These are phyloP conservation scores for Sogatella furcifera DNA, from an alignment of 1,140 invertebrate species.

Conservation along the genomic window DNA sequence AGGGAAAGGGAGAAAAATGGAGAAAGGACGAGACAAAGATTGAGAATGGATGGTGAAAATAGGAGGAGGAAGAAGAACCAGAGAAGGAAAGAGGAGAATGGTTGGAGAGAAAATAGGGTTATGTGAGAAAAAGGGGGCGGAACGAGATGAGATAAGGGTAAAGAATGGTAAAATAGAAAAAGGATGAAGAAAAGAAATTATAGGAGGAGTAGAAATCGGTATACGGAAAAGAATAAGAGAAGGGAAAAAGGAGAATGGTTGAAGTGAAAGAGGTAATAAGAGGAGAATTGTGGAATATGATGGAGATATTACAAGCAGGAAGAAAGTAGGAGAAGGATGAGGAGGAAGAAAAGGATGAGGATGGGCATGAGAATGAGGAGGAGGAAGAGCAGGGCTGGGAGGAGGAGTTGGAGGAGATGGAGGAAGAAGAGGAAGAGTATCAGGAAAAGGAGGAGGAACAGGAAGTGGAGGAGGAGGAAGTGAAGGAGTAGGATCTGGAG, in stretches of 20 bases:
- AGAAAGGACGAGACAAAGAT: neutral
- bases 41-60: neutral
- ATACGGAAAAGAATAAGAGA: neutral
- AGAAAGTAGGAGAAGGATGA: neutral
- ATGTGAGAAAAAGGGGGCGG: too few relatives aligned
- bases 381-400: neutral
- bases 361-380: neutral
- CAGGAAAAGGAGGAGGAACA: neutral
- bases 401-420: neutral
- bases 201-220: too few relatives aligned
- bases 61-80: neutral
- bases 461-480: neutral
- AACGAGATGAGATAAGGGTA: too few relatives aligned
- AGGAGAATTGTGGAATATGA: too few relatives aligned
- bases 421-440: neutral
- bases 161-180: too few relatives aligned
- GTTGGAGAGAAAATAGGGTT: neutral
- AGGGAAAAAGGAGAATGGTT: neutral
- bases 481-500: neutral
- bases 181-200: too few relatives aligned
- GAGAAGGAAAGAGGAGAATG: neutral
- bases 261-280: too few relatives aligned
- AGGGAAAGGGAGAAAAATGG: neutral
- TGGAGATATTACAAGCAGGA: too few relatives aligned
- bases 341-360: neutral